Percentiles rank a stretch among this genome's conserved stretches.
phyloP scores from a whole-genome alignment of 2,888 invertebrate genomes.

The Cecidostiba fungosa region DNA sequence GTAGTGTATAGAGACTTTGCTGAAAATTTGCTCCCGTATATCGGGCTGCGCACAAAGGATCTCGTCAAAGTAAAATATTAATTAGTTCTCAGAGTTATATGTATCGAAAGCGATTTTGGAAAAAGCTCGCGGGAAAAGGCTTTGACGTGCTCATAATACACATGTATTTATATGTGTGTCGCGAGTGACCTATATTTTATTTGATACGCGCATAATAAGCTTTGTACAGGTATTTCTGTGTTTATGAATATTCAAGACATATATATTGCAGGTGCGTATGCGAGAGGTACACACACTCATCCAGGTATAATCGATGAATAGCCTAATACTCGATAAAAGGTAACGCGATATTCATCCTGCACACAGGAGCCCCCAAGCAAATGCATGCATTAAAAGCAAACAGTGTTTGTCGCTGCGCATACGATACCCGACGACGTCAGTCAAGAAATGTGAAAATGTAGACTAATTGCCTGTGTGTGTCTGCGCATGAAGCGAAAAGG shows the following conservation, averaged over 20 bases:
- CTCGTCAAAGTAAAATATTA: neutral
- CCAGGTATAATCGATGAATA: neutral
- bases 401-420: neutral
- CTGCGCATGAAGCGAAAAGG: neutral
- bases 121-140: too few relatives aligned
- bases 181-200: too few relatives aligned
- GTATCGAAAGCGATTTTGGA: too few relatives aligned
- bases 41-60: neutral
- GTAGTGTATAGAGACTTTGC: neutral
- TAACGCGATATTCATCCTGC: neutral
- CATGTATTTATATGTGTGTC: too few relatives aligned
- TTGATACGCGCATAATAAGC: neutral
- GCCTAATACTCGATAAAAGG: neutral
- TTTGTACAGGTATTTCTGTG: neutral
- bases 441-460: neutral
- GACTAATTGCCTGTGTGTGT: neutral
- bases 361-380: neutral
- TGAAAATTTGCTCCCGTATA: neutral
- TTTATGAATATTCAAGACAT: neutral
- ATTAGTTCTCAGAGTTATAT: too few relatives aligned
- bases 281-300: neutral
- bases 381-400: neutral
- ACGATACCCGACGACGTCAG: neutral
- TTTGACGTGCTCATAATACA: too few relatives aligned
- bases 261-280: neutral